These are phyloP conservation scores for Beris morrisii DNA, from an alignment of 2,888 invertebrate genomes.

Conservation along the genomic window DNA sequence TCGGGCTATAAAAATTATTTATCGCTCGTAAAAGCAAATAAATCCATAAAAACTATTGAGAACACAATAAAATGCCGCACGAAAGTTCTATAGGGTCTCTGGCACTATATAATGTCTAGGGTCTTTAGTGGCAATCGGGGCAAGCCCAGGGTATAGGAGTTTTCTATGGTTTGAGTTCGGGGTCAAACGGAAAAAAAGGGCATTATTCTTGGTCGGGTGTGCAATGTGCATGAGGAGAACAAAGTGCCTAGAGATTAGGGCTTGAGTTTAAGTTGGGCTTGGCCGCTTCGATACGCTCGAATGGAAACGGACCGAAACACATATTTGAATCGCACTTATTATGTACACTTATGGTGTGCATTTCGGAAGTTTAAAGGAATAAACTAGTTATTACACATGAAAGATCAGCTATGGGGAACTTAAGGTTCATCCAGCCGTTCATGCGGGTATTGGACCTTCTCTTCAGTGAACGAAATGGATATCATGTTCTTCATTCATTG, in stretches of 20 bases:
- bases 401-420: no score
- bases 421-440: no score
- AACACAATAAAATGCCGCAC: constrained; percentile 12
- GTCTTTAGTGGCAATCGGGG: background rate
- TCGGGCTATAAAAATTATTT: constrained; percentile 33
- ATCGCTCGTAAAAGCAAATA: constrained; percentile 32
- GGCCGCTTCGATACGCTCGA: constrained; percentile 8
- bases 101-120: background rate
- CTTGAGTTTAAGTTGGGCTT: background rate
- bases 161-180: background rate
- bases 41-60: constrained; percentile 30
- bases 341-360: no score
- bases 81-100: no score
- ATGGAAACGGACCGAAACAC: background rate
- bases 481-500: no score
- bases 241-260: background rate
- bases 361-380: no score
- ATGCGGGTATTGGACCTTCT: no score
- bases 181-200: background rate
- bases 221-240: background rate
- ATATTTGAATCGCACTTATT: no score
- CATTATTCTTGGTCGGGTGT: background rate
- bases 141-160: background rate
- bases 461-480: no score
- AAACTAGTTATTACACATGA: no score